Percentiles rank a stretch among this genome's conserved stretches.
Evolutionary conservation across 1,140 invertebrate genomes (phyloP).

Genomic region (Macrostomum lignano): DNA sequence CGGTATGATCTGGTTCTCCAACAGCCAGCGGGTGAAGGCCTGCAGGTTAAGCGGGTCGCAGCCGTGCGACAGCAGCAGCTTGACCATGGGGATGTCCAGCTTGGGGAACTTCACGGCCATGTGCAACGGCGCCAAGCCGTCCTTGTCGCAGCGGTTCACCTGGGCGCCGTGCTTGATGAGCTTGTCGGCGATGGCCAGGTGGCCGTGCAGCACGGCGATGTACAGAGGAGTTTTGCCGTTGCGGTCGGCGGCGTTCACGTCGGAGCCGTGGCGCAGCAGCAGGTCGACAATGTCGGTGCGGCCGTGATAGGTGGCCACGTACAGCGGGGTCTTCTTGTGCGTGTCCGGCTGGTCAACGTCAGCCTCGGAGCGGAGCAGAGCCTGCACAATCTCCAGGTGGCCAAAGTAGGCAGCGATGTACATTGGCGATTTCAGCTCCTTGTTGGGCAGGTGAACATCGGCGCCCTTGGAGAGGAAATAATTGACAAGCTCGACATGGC

Average conservation of each 20-base stretch:
- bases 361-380: slow-evolving; percentile 4
- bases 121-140: slow-evolving; percentile 7
- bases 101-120: slow-evolving; percentile 9
- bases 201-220: slow-evolving; percentile 20
- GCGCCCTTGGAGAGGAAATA: slow-evolving; percentile 7
- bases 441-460: slow-evolving; percentile 6
- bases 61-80: slow-evolving; percentile 6
- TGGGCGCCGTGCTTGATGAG: slow-evolving; percentile 17
- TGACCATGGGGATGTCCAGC: slow-evolving; percentile 8
- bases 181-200: slow-evolving; percentile 15
- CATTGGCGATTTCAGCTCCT: slow-evolving; percentile 7
- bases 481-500: slow-evolving; percentile 15
- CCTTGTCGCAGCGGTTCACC: slow-evolving; percentile 10
- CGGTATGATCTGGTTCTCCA: slow-evolving; percentile 7
- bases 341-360: slow-evolving; percentile 8
- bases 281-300: slow-evolving; percentile 17
- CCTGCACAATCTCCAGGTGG: slow-evolving; percentile 7
- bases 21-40: slow-evolving; percentile 7
- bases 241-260: slow-evolving; percentile 14
- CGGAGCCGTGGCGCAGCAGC: slow-evolving; percentile 14
- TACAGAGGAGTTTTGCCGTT: slow-evolving; percentile 19
- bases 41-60: slow-evolving; percentile 7
- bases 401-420: slow-evolving; percentile 8
- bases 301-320: slow-evolving; percentile 15
- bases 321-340: slow-evolving; percentile 7